Evolutionary conservation across 2,888 invertebrate species (phyloP).

Genomic region (Chymomyza procnemis): DNA sequence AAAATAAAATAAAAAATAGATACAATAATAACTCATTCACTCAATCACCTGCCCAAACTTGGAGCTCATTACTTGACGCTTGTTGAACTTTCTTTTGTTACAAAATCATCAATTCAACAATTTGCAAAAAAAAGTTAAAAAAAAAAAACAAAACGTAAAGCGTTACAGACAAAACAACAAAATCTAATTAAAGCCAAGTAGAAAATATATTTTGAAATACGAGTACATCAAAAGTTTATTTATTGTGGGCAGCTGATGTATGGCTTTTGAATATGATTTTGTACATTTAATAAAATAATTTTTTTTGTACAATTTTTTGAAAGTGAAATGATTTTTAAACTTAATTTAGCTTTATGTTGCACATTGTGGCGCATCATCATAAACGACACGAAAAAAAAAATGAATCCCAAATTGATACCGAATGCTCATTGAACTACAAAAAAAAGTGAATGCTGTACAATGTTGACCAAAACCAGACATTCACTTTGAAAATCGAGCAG

Average conservation of each 20-base stretch:
- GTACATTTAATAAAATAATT: slow-evolving; percentile 9
- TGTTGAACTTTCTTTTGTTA: slow-evolving; percentile 49
- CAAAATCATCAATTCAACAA: slow-evolving; percentile 34
- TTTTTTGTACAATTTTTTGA: slow-evolving; percentile 9
- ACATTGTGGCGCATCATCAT: slow-evolving; percentile 53
- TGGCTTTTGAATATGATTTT: neutral
- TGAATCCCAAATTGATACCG: neutral
- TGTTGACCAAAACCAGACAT: neutral
- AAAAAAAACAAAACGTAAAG: neutral
- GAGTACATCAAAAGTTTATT: slow-evolving; percentile 3
- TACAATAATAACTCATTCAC: neutral
- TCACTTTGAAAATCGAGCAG: neutral
- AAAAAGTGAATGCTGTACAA: neutral
- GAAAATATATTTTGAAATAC: slow-evolving; percentile 24
- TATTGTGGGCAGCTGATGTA: slow-evolving; percentile 37
- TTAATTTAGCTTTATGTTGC: slow-evolving; percentile 49
- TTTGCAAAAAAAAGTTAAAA: slow-evolving; percentile 27
- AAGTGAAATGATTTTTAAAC: slow-evolving; percentile 19
- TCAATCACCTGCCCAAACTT: neutral
- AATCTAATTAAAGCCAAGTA: slow-evolving; percentile 31
- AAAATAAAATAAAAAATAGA: neutral
- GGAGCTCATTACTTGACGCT: slow-evolving; percentile 4
- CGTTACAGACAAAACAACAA: slow-evolving; percentile 14
- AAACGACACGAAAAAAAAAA: slow-evolving; percentile 5
- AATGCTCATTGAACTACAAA: neutral